These are phyloP conservation scores for Morphnarchus princeps DNA, from an alignment of 2,113 vertebrate species.

Conservation along the genomic window DNA sequence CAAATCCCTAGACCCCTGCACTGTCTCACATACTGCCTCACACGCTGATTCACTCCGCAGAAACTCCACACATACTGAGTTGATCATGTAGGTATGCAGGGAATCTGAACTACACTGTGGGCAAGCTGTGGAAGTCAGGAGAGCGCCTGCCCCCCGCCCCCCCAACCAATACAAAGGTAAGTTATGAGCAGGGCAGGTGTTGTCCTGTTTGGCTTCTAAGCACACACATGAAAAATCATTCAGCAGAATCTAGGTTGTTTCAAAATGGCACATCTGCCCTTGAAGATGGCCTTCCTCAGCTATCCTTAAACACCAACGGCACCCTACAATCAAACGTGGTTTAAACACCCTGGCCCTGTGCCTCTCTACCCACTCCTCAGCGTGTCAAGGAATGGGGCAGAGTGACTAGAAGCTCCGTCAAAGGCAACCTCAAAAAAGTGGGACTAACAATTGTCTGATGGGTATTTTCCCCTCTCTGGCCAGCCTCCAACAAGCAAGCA, in stretches of 20 bases:
- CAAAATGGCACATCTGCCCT: not conserved
- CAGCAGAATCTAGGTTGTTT: not conserved
- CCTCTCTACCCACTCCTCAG: not conserved
- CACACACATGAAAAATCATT: not conserved
- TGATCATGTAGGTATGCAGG: not conserved
- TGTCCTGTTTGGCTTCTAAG: not conserved
- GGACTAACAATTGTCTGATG: not conserved
- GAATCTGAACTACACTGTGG: not conserved
- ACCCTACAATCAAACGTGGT: not conserved
- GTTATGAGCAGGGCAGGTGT: not conserved
- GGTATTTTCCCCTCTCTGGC: not conserved
- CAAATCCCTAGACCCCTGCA: not conserved
- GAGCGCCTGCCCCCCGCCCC: not conserved
- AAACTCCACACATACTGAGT: not conserved
- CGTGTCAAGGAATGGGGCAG: not conserved
- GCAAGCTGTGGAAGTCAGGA: not conserved
- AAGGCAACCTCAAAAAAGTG: not conserved
- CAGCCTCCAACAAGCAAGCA: not conserved
- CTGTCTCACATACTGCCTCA: not conserved
- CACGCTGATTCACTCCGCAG: not conserved
- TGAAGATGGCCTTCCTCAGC: not conserved
- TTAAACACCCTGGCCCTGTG: not conserved
- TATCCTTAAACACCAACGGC: not conserved
- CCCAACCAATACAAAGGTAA: not conserved
- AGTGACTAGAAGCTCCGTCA: not conserved